A percentile compares a stretch with the other conserved stretches of the same genome.
These are phyloP conservation scores for Siniperca knerii DNA, from an alignment of 2,113 vertebrate species.

Conservation along the genomic window DNA sequence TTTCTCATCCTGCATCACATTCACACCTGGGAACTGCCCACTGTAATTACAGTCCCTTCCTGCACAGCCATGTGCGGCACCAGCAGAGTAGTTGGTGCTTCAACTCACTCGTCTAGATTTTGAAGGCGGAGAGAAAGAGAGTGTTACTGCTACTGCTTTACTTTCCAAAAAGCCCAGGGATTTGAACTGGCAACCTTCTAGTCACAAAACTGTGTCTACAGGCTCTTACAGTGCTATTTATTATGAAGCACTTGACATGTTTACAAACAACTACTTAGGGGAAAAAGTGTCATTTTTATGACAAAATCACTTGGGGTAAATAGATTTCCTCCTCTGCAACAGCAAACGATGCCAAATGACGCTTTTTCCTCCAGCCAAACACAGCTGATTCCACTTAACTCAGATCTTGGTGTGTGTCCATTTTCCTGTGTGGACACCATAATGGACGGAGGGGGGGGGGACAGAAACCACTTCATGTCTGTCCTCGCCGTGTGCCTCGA, in stretches of 20 bases:
- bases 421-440: constrained; percentile 8
- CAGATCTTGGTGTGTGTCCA: constrained; percentile 7
- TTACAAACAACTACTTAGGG: constrained; percentile 37
- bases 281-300: constrained; percentile 38
- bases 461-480: constrained; percentile 2
- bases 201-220: background rate
- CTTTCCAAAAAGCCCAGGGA: constrained; percentile 8
- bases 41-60: constrained; percentile 49
- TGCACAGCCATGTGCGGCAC: constrained; percentile 40
- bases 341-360: constrained; percentile 8
- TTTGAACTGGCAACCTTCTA: constrained; percentile 54
- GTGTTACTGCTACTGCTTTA: constrained; percentile 7
- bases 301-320: constrained; percentile 36
- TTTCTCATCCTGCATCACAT: constrained; percentile 15
- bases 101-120: background rate
- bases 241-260: constrained; percentile 30
- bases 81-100: constrained; percentile 24
- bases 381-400: constrained; percentile 36
- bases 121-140: constrained; percentile 6
- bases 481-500: constrained; percentile 8
- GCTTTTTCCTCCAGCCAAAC: constrained; percentile 13
- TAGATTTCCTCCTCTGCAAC: constrained; percentile 34
- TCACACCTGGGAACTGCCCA: constrained; percentile 54
- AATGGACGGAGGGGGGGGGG: constrained; percentile 1
- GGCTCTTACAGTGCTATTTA: constrained; percentile 27